phyloP scores from a whole-genome alignment of 2,113 vertebrate genomes.

The Eubucco bourcierii region DNA sequence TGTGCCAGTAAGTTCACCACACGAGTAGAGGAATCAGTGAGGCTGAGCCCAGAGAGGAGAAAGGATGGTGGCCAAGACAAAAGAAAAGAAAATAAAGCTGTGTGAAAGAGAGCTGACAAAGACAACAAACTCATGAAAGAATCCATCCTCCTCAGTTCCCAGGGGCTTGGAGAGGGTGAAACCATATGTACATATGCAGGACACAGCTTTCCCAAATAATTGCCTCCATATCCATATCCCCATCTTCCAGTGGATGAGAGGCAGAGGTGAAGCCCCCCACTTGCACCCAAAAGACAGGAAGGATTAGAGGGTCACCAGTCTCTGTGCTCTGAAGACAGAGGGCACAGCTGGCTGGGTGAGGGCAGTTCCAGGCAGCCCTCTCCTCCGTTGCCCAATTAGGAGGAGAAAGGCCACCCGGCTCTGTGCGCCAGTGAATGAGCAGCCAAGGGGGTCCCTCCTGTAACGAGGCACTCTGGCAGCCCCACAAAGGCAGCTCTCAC shows the following conservation, averaged over 20 bases:
- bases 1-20: accelerated
- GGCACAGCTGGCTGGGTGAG: background rate
- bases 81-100: slow-evolving; percentile 32
- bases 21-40: accelerated
- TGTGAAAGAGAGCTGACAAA: slow-evolving; percentile 20
- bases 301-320: background rate
- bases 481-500: background rate
- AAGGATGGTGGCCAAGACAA: background rate
- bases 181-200: background rate
- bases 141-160: background rate
- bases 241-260: background rate
- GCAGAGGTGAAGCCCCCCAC: background rate
- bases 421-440: accelerated
- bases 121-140: slow-evolving; percentile 4
- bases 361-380: background rate
- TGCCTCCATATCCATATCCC: accelerated
- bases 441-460: background rate
- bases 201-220: background rate
- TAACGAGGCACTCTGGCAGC: background rate
- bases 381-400: background rate
- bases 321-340: accelerated
- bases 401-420: background rate
- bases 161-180: accelerated
- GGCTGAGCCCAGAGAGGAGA: background rate
- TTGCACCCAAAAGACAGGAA: background rate